phyloP scores from a whole-genome alignment of 2,113 vertebrate genomes.

The Bos indicus region DNA sequence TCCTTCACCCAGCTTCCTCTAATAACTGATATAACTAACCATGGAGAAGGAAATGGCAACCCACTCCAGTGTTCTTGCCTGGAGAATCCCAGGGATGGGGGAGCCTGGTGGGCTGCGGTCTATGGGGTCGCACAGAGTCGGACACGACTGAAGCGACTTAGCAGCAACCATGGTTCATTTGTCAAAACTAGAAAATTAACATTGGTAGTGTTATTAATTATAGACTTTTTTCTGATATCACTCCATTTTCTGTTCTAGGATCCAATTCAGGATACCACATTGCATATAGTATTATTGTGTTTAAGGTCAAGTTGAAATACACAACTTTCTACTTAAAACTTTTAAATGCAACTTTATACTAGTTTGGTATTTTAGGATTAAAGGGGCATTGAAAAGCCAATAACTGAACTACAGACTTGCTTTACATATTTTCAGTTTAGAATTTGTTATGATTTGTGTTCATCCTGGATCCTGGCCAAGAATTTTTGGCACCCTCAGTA shows the following conservation, averaged over 20 bases:
- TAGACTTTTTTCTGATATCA: not conserved
- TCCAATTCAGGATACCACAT: not conserved
- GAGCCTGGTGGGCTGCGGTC: no score
- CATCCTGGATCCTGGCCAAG: not conserved
- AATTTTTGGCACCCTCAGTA: not conserved
- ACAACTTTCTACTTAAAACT: not conserved
- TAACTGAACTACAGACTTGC: not conserved
- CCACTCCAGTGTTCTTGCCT: no score
- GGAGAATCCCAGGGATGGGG: no score
- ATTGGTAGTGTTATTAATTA: not conserved
- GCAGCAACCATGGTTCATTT: not conserved
- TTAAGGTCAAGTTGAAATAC: conserved; percentile 5
- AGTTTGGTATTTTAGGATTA: conserved; percentile 19
- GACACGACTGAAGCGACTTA: no score
- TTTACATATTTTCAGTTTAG: conserved; percentile 29
- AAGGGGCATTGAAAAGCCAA: conserved; percentile 23
- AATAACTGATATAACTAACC: not conserved
- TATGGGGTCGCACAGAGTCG: no score
- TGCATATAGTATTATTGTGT: not conserved
- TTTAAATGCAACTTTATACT: not conserved
- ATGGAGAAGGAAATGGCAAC: no score
- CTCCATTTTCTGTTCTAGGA: not conserved
- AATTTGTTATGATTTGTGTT: not conserved
- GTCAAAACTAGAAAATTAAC: not conserved
- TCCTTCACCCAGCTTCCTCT: not conserved